These are phyloP conservation scores for Uloborus plumipes DNA, from an alignment of 2,888 invertebrate species.

Conservation along the genomic window DNA sequence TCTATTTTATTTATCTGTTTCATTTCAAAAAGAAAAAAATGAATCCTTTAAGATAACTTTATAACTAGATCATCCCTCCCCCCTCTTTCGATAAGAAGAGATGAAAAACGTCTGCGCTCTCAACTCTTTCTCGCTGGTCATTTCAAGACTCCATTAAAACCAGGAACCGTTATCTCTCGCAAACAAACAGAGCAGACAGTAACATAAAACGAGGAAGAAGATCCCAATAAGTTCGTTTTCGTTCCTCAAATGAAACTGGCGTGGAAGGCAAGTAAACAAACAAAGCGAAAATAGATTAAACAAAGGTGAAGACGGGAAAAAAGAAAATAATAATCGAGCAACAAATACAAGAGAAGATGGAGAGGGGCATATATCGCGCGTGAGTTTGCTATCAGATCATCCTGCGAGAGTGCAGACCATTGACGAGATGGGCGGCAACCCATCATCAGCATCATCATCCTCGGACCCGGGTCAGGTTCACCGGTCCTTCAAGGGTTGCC, in stretches of 20 bases:
- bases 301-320: not conserved
- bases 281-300: not conserved
- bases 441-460: conserved; percentile 14
- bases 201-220: not conserved
- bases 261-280: conserved; percentile 3
- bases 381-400: conserved; percentile 25
- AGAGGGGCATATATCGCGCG: conserved; percentile 12
- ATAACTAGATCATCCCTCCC: too few species aligned
- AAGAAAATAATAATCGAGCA: conserved; percentile 2
- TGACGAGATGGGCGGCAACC: conserved; percentile 42
- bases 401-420: conserved; percentile 10
- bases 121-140: too few species aligned
- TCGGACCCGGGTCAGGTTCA: conserved; percentile 37
- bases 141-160: too few species aligned
- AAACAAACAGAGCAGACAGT: conserved; percentile 22
- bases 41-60: too few species aligned
- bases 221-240: too few species aligned
- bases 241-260: not conserved
- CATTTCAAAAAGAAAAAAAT: too few species aligned
- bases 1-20: too few species aligned
- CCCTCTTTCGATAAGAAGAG: too few species aligned
- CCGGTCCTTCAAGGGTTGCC: conserved; percentile 30
- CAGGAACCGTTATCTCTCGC: not conserved
- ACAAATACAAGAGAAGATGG: not conserved
- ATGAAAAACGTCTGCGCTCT: too few species aligned